A percentile compares a stretch with the other conserved stretches of the same genome.
phyloP scores from a whole-genome alignment of 2,113 vertebrate genomes.

The Stercorarius parasiticus region DNA sequence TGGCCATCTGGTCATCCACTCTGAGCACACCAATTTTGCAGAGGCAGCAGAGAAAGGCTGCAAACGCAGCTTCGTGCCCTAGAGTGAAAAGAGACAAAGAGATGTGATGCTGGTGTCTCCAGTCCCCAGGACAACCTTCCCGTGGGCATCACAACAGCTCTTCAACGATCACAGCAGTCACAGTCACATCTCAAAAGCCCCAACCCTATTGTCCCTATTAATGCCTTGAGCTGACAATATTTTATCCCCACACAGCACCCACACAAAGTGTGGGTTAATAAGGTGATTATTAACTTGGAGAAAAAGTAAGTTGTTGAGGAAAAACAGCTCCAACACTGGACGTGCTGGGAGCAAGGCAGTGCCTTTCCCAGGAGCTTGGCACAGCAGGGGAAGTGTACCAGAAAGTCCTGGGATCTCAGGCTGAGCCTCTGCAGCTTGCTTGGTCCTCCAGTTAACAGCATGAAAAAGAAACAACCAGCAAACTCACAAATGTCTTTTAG shows the following conservation, averaged over 20 bases:
- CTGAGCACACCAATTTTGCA: constrained; percentile 91
- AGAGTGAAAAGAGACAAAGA: neutral
- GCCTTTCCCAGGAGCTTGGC: neutral
- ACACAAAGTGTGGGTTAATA: neutral
- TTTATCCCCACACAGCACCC: neutral
- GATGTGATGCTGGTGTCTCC: neutral
- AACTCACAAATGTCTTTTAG: neutral
- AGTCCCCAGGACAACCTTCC: neutral
- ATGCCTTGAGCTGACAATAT: neutral
- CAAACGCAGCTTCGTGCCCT: constrained; percentile 97
- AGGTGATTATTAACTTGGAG: neutral
- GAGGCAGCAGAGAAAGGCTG: constrained; percentile 94
- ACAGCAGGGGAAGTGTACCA: neutral
- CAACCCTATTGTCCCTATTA: neutral
- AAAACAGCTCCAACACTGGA: neutral
- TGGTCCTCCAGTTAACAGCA: neutral
- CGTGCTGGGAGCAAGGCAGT: neutral
- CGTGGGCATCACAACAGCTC: neutral
- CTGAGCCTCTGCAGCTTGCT: neutral
- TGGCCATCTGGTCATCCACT: constrained; percentile 90
- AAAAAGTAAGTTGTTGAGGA: neutral
- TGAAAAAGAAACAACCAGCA: neutral
- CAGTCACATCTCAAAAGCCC: neutral
- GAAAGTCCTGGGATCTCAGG: neutral
- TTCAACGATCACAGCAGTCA: neutral